Evolutionary conservation across 92 coral and sea anemone species (phyloP).

Genomic region (Epizoanthus ramosus): DNA sequence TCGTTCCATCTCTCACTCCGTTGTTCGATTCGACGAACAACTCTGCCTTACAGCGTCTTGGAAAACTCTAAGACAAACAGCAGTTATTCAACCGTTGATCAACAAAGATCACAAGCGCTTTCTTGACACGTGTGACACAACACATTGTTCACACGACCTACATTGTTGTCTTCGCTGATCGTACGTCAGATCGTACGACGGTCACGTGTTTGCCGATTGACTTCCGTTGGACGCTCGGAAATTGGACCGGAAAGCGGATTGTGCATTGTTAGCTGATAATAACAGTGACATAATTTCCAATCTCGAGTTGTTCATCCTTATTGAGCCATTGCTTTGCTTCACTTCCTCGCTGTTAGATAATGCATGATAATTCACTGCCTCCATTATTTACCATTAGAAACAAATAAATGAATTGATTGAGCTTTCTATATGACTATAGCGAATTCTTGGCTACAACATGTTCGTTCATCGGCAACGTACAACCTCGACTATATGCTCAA

Average conservation of each 20-base stretch:
- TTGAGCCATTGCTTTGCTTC: too few species aligned
- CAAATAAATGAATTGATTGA: too few species aligned
- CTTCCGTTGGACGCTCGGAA: background rate
- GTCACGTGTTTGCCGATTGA: conserved; percentile 19
- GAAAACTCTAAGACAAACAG: conserved; percentile 12
- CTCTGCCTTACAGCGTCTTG: background rate
- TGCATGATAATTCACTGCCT: background rate
- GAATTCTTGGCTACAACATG: too few species aligned
- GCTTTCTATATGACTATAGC: too few species aligned
- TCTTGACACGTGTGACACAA: conserved; percentile 39
- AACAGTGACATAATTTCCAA: background rate
- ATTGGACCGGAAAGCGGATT: background rate
- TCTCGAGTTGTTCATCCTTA: too few species aligned
- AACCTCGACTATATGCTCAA: too few species aligned
- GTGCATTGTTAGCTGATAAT: background rate
- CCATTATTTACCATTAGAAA: too few species aligned
- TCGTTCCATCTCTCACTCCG: conserved; percentile 14
- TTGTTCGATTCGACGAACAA: background rate
- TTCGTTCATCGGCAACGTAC: too few species aligned
- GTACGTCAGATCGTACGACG: background rate
- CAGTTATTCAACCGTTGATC: conserved; percentile 18
- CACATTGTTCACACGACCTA: conserved; percentile 35
- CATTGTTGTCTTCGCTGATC: conserved; percentile 5
- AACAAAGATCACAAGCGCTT: background rate
- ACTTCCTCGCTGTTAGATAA: background rate